These are phyloP conservation scores for Amblyraja radiata DNA, from an alignment of 2,797 vertebrate species.

Conservation along the genomic window DNA sequence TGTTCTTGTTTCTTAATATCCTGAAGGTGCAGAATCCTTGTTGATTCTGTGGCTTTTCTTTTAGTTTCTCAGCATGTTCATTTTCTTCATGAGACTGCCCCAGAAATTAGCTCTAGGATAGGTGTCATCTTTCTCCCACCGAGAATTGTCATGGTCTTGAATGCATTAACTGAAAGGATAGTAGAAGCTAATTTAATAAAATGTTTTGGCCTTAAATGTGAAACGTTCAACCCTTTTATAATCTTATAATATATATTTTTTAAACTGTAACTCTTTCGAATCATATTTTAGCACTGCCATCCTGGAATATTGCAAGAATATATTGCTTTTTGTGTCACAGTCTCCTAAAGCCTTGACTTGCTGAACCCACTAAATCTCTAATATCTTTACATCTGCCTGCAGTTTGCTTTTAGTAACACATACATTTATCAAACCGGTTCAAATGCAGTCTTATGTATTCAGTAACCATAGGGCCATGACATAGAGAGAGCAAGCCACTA, in stretches of 20 bases:
- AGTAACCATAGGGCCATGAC: slow-evolving; percentile 27
- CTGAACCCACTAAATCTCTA: slow-evolving; percentile 35
- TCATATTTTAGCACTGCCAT: not conserved
- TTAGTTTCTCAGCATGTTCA: no score
- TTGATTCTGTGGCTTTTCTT: no score
- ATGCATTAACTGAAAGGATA: not conserved
- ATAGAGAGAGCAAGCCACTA: not conserved
- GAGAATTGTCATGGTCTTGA: not conserved
- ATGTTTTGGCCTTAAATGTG: not conserved
- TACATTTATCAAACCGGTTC: slow-evolving; percentile 35
- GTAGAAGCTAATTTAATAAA: not conserved
- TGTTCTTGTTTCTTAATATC: no score
- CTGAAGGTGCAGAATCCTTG: no score
- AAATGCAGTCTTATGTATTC: slow-evolving; percentile 13
- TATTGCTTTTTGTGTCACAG: slow-evolving; percentile 13
- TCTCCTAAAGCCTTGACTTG: slow-evolving; percentile 30
- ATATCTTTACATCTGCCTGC: slow-evolving; percentile 22
- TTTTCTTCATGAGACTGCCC: no score
- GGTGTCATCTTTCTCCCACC: not conserved
- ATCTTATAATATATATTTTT: slow-evolving; percentile 23
- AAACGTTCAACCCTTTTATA: not conserved
- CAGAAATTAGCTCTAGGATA: no score
- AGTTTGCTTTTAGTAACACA: slow-evolving; percentile 27
- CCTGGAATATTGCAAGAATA: not conserved
- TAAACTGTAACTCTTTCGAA: not conserved